Evolutionary conservation across 2,888 invertebrate genomes (phyloP).

Genomic region (Eristalinus sepulchralis): DNA sequence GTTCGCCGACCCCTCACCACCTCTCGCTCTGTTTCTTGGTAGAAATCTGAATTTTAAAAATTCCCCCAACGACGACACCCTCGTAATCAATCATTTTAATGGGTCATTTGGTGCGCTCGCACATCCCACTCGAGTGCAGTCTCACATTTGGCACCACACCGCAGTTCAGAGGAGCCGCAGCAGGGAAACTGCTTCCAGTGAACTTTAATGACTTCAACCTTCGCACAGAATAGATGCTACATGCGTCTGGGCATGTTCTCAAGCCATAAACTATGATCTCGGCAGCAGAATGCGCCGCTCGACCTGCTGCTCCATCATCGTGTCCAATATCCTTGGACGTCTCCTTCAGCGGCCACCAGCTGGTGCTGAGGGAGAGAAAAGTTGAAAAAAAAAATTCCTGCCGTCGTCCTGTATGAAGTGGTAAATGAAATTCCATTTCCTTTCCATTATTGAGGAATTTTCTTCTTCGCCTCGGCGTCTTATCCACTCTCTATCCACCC

Average conservation of each 20-base stretch:
- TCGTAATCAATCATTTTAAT: conserved; percentile 69
- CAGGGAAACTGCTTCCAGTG: conserved; percentile 3
- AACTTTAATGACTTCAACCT: conserved; percentile 61
- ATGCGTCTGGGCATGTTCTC: conserved; percentile 69
- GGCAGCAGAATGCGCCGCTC: conserved; percentile 2
- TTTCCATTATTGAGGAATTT: conserved; percentile 56
- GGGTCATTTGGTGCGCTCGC: conserved; percentile 54
- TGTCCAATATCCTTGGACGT: conserved; percentile 39
- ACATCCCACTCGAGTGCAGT: conserved; percentile 25
- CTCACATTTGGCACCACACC: conserved; percentile 24
- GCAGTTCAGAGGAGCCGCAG: conserved; percentile 12
- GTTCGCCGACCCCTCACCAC: background rate
- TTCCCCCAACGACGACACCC: conserved; percentile 3
- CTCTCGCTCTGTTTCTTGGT: background rate
- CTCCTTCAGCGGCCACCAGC: conserved; percentile 39
- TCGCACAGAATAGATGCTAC: conserved; percentile 30
- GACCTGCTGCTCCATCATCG: conserved; percentile 42
- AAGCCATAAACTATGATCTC: conserved; percentile 69
- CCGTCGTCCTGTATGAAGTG: conserved; percentile 54
- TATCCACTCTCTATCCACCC: conserved; percentile 9
- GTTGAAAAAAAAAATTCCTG: conserved; percentile 27
- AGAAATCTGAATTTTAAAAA: conserved; percentile 26
- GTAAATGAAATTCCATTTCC: conserved; percentile 70
- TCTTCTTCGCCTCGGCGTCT: conserved; percentile 26
- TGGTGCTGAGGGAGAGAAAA: conserved; percentile 27